A percentile compares a stretch with the other conserved stretches of the same genome.
Conservation (phyloP, 1,140 invertebrate genomes). For the Dolichoris vasculosae region DNA sequence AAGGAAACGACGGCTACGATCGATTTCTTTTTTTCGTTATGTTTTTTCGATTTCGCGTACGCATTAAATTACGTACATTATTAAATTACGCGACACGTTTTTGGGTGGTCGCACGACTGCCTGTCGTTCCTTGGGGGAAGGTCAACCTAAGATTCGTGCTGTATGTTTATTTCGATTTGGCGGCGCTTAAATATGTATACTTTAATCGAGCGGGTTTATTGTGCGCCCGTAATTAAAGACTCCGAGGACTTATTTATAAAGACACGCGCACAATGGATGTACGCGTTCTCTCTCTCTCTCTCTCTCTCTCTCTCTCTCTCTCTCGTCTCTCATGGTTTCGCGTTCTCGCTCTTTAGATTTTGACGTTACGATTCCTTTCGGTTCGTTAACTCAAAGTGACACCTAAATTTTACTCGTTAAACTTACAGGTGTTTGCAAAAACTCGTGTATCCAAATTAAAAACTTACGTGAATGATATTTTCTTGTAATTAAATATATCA, state of each 20-base stretch:
- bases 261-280: conserved; percentile 13
- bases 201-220: background rate
- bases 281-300: background rate
- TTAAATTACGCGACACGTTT: background rate
- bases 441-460: background rate
- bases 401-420: conserved; percentile 12
- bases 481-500: background rate
- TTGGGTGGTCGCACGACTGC: conserved; percentile 14
- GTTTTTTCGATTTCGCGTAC: background rate
- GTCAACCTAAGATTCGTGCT: background rate
- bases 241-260: conserved; percentile 22
- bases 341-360: too few species aligned
- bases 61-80: too few species aligned
- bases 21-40: background rate
- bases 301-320: too few species aligned
- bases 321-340: too few species aligned
- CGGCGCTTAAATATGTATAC: background rate
- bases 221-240: conserved; percentile 40
- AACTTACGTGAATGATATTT: background rate
- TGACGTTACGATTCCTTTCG: too few species aligned
- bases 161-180: background rate
- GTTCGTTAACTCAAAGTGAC: background rate
- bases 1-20: background rate
- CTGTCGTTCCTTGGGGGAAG: background rate
- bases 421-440: background rate